Evolutionary conservation across 2,113 vertebrate genomes (phyloP).

Genomic region (Pollachius pollachius): DNA sequence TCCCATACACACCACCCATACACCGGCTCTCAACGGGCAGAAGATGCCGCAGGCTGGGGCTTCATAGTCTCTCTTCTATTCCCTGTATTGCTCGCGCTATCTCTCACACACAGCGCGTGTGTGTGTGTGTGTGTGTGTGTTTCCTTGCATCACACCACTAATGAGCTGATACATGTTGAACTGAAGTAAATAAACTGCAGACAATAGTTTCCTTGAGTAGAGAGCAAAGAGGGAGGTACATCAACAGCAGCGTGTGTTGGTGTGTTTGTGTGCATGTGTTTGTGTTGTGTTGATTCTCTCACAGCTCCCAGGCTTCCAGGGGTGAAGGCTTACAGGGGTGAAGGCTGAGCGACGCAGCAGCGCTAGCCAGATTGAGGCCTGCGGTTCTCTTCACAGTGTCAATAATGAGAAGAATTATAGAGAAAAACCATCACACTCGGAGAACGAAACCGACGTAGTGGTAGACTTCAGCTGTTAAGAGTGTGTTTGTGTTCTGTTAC

Average conservation of each 20-base stretch:
- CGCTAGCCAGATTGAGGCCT: constrained; percentile 53
- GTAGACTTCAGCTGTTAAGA: neutral
- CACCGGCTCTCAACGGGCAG: constrained; percentile 58
- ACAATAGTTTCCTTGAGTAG: constrained; percentile 63
- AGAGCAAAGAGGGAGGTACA: constrained; percentile 49
- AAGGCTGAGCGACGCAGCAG: constrained; percentile 54
- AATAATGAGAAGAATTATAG: constrained; percentile 62
- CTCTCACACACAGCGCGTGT: neutral
- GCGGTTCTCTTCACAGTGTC: constrained; percentile 42
- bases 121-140: constrained; percentile 36
- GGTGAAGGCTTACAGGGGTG: constrained; percentile 62
- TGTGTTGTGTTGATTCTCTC: constrained; percentile 49
- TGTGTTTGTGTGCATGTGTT: constrained; percentile 34
- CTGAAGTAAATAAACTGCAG: constrained; percentile 57
- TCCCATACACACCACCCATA: constrained; percentile 62
- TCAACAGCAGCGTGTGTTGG: constrained; percentile 40
- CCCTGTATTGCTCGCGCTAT: constrained; percentile 24
- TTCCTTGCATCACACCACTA: constrained; percentile 69
- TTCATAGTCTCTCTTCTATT: constrained; percentile 43
- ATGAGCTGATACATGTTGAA: constrained; percentile 76
- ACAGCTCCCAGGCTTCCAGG: constrained; percentile 62
- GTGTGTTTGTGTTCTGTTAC: neutral
- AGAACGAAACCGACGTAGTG: constrained; percentile 11
- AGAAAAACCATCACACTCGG: constrained; percentile 37
- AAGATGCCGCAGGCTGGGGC: constrained; percentile 61